phyloP scores from a whole-genome alignment of 2,888 invertebrate genomes.

The Octonoba sinensis region DNA sequence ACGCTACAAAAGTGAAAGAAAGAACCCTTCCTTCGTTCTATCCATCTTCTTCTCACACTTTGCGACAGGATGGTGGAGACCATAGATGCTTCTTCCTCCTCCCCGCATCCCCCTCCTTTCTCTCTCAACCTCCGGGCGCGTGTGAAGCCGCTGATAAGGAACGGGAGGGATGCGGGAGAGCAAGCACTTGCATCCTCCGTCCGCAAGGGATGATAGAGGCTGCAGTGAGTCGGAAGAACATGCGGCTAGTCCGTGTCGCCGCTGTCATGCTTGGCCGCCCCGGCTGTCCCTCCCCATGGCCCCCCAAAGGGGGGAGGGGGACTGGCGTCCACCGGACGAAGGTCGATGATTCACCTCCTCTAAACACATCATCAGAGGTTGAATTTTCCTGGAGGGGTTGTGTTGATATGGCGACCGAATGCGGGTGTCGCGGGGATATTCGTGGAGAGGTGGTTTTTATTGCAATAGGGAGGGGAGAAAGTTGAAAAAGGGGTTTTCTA shows the following conservation, averaged over 20 bases:
- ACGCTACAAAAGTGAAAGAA: constrained; percentile 3
- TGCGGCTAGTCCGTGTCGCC: constrained; percentile 63
- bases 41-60: constrained; percentile 19
- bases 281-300: constrained; percentile 34
- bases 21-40: constrained; percentile 2
- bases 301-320: constrained; percentile 5
- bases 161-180: constrained; percentile 22
- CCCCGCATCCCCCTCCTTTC: constrained; percentile 6
- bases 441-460: background rate
- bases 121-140: constrained; percentile 22
- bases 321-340: constrained; percentile 55
- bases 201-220: constrained; percentile 55
- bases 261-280: constrained; percentile 47
- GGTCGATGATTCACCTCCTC: constrained; percentile 61
- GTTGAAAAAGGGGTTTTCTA: background rate
- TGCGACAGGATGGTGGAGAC: constrained; percentile 29
- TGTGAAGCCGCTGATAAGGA: constrained; percentile 60
- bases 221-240: constrained; percentile 60
- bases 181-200: constrained; percentile 39
- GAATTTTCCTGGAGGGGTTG: constrained; percentile 18
- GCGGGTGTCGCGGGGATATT: background rate
- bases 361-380: constrained; percentile 54
- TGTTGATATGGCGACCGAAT: constrained; percentile 15
- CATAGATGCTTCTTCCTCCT: background rate
- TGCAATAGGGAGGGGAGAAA: background rate